Conservation (phyloP, 2,888 invertebrate genomes). For the Eristalis arbustorum region DNA sequence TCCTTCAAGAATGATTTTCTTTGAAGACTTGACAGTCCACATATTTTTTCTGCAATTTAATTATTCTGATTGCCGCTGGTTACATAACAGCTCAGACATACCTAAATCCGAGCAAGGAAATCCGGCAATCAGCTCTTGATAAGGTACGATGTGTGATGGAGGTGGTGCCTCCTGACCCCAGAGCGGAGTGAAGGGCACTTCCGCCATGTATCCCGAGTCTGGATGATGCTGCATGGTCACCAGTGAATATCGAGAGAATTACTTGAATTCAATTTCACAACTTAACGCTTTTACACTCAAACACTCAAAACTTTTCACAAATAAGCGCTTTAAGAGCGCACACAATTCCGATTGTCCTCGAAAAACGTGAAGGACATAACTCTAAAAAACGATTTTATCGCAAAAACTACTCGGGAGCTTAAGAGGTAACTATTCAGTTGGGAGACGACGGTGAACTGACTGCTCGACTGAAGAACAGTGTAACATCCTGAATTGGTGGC, state of each 20-base stretch:
- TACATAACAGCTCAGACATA: slow-evolving; percentile 66
- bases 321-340: background rate
- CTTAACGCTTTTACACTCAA: background rate
- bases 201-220: slow-evolving; percentile 79
- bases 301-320: background rate
- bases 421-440: background rate
- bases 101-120: slow-evolving; percentile 86
- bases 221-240: slow-evolving; percentile 77
- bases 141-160: slow-evolving; percentile 83
- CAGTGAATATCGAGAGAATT: slow-evolving; percentile 55
- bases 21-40: too few species aligned
- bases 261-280: slow-evolving; percentile 59
- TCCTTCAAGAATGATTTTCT: too few species aligned
- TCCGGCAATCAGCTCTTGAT: slow-evolving; percentile 86
- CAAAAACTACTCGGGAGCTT: background rate
- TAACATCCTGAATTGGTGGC: slow-evolving; percentile 42
- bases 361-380: slow-evolving; percentile 7
- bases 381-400: background rate
- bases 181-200: slow-evolving; percentile 79
- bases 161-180: slow-evolving; percentile 82
- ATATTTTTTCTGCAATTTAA: too few species aligned
- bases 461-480: slow-evolving; percentile 21
- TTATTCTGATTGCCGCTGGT: too few species aligned
- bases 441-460: slow-evolving; percentile 55
- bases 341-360: background rate